A percentile compares a stretch with the other conserved stretches of the same genome.
Conservation (phyloP, 2,113 vertebrate species). For the Amazona guildingii region DNA sequence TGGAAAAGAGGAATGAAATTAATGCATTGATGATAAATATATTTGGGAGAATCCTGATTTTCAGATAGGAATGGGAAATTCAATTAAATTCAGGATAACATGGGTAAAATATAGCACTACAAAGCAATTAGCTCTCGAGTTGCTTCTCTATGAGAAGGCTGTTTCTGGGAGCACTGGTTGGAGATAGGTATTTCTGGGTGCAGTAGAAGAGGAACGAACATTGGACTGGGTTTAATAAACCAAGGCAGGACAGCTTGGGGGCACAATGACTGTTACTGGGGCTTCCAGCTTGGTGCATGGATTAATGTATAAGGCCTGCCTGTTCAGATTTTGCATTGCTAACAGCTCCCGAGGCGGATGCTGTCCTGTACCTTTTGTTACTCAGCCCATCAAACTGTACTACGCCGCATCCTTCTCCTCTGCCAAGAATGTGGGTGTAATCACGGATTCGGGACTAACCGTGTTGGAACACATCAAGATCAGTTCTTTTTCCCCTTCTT, state of each 20-base stretch:
- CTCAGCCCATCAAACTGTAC: neutral
- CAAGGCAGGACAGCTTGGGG: neutral
- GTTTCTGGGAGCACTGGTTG: neutral
- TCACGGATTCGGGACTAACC: neutral
- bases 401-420: neutral
- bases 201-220: neutral
- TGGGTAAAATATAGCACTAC: neutral
- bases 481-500: neutral
- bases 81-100: neutral
- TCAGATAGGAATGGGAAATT: neutral
- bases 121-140: neutral
- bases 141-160: neutral
- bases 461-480: conserved; percentile 44
- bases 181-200: neutral
- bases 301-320: neutral
- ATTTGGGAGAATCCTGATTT: neutral
- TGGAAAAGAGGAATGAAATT: neutral
- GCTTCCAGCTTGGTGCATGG: neutral
- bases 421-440: conserved; percentile 57
- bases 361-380: neutral
- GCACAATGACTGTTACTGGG: neutral
- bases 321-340: neutral
- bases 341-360: neutral
- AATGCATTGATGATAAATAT: neutral
- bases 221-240: neutral